phyloP scores from a whole-genome alignment of 1,140 invertebrate species.

The Cotesia chilonis region DNA sequence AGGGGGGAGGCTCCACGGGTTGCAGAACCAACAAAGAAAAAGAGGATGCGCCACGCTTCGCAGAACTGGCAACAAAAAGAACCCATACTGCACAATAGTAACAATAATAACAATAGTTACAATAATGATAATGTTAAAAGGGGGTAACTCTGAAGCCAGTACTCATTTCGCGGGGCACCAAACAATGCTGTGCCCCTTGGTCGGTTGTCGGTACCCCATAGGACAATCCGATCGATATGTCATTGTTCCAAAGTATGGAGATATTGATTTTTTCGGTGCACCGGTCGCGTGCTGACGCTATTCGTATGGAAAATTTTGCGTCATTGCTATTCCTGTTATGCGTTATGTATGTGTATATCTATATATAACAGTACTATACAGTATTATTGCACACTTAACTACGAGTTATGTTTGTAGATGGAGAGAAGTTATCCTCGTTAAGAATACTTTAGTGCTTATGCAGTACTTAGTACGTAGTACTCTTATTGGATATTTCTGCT shows the following conservation, averaged over 20 bases:
- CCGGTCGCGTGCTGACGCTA: slow-evolving; percentile 36
- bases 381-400: no score
- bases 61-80: slow-evolving; percentile 4
- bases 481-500: neutral
- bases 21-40: slow-evolving; percentile 13
- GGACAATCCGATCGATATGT: slow-evolving; percentile 45
- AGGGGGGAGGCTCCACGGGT: slow-evolving; percentile 8
- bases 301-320: slow-evolving; percentile 50
- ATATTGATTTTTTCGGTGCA: slow-evolving; percentile 52
- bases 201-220: neutral
- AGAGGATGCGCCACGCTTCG: slow-evolving; percentile 46
- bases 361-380: no score
- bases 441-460: neutral
- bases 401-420: neutral
- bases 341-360: no score
- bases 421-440: slow-evolving; percentile 25
- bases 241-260: slow-evolving; percentile 45
- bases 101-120: neutral
- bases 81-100: slow-evolving; percentile 8
- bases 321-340: slow-evolving; percentile 25
- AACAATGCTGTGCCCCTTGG: slow-evolving; percentile 30
- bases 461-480: neutral
- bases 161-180: slow-evolving; percentile 9
- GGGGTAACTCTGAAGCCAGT: neutral
- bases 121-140: neutral